Base-by-base conservation (phyloP, 2,888 invertebrate species). In the Callosobruchus maculatus region DNA sequence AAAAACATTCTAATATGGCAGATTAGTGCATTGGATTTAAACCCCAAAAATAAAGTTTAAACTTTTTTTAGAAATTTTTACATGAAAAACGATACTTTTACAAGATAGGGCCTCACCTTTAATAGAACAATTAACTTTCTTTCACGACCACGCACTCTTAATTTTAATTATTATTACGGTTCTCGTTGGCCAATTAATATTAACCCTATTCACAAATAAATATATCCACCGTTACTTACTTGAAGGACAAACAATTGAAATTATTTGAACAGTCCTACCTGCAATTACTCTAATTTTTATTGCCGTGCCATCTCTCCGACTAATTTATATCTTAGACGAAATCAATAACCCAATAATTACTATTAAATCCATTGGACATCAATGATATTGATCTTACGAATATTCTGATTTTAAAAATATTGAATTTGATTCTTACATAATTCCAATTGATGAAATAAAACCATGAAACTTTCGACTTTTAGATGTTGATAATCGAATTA, bases 71-170 rank as follows among this genome's bases (percentile, higher is more conserved):
- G 89, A 90, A 85, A 90, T 90, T 86, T 87, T 89, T 87, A 90
- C 90, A 81, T 91, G 90, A 90, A 88, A 89, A 78, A 89, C 88
- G 82, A 81, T 91, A 79, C 87, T 87, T 75, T 84, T 91, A 77
- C 91, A 91, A 90, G 90, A 92, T 88, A 86, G 90, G 80, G 87
- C 88, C 70, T 91, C 91, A 0, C 90, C 91, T 67, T 84, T 91
- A 86, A 92, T 92, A 90, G 91, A 91, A 90, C 90, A 91, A 89
- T 87, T 92, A 87, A 89, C 88, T 82, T 90, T 90, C 83, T 92
- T 92, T 81, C 90, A 92, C 83, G 91, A 92, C 85, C 90, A 91
- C 80, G 88, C 90, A 0, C 81, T 92, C 87, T 83, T 91, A 87
- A 90, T 92, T 88, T 84, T 91, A 85, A 85, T 90, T 79, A 89